Evolutionary conservation across 2,113 vertebrate genomes (phyloP).

Genomic region (Mirza zaza): DNA sequence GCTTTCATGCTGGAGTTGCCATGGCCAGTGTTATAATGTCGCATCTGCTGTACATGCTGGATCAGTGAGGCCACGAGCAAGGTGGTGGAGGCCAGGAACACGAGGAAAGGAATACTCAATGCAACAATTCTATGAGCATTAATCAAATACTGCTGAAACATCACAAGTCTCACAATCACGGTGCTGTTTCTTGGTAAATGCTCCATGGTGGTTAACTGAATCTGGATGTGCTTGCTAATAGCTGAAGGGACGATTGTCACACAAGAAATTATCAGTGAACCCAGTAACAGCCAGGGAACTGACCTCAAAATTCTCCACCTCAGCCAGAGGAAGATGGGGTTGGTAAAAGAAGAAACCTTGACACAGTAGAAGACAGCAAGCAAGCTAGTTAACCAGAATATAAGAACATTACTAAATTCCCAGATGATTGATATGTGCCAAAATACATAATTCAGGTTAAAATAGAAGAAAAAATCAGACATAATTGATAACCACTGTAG

Average conservation of each 20-base stretch:
- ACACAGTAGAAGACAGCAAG: constrained; percentile 61
- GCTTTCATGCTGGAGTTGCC: neutral
- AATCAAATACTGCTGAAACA: accelerated
- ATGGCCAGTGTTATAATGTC: neutral
- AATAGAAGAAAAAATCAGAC: neutral
- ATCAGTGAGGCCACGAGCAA: constrained; percentile 5
- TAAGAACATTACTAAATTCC: constrained; percentile 10
- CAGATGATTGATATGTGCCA: neutral
- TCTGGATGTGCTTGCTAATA: neutral
- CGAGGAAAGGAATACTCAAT: neutral
- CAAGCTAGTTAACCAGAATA: constrained; percentile 65
- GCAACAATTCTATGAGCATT: accelerated
- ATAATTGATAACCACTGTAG: constrained; percentile 9
- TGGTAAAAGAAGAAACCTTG: constrained; percentile 60
- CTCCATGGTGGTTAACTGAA: neutral
- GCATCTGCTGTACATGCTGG: constrained; percentile 34
- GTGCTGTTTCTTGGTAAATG: neutral
- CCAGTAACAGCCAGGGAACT: constrained; percentile 52
- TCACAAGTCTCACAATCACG: neutral
- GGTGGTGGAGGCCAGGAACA: neutral
- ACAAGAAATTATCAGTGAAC: neutral
- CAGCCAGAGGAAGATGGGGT: constrained; percentile 54
- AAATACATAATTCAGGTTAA: neutral
- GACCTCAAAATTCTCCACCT: constrained; percentile 58
- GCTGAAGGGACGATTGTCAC: neutral